Percentiles rank a stretch among this genome's conserved stretches.
phyloP scores from a whole-genome alignment of 2,888 invertebrate species.

The Amiota communis region DNA sequence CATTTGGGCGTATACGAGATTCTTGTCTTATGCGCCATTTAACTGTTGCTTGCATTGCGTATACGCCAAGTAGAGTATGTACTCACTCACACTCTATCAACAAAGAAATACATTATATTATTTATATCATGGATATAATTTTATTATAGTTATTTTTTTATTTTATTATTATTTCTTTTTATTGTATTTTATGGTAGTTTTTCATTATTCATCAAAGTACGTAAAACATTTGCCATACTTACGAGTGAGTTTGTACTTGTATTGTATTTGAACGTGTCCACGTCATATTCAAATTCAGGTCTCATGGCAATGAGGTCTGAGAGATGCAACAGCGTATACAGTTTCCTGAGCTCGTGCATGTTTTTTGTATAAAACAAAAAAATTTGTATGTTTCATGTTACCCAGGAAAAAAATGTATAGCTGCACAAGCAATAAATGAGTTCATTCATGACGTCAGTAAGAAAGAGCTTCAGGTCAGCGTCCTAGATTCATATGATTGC shows the following conservation, averaged over 20 bases:
- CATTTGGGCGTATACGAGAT: constrained; percentile 30
- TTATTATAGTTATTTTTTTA: constrained; percentile 17
- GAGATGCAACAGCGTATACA: constrained; percentile 38
- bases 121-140: background rate
- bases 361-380: constrained; percentile 30
- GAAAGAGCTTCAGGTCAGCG: constrained; percentile 69
- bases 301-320: constrained; percentile 37
- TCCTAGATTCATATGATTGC: constrained; percentile 64
- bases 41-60: constrained; percentile 25
- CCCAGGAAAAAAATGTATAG: constrained; percentile 37
- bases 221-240: no score
- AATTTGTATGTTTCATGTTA: constrained; percentile 28
- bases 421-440: constrained; percentile 60
- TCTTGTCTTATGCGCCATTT: background rate
- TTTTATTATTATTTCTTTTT: background rate
- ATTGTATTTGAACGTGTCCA: no score
- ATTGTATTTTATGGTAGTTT: background rate
- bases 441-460: constrained; percentile 72
- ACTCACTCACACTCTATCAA: constrained; percentile 5
- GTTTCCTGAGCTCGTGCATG: constrained; percentile 35
- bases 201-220: constrained; percentile 10
- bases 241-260: no score
- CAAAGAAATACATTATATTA: constrained; percentile 42
- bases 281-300: no score
- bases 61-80: constrained; percentile 19